These are phyloP conservation scores for Sebastes steindachneri DNA, from an alignment of 2,797 vertebrate genomes.

Conservation along the genomic window DNA sequence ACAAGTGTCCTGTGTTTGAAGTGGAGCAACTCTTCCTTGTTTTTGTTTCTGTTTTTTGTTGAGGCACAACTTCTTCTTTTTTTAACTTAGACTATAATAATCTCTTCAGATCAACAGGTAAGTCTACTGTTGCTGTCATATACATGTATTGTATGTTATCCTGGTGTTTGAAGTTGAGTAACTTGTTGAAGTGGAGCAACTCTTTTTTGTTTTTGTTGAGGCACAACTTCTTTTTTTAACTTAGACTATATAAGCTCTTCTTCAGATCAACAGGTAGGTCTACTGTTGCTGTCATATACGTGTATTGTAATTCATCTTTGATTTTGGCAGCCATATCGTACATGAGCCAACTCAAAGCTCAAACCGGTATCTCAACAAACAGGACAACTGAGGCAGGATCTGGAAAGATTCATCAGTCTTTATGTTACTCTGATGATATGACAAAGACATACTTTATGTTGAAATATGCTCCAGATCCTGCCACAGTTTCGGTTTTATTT, in stretches of 20 bases:
- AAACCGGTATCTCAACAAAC: not conserved
- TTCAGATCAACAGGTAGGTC: slow-evolving; percentile 68
- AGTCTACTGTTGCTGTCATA: slow-evolving; percentile 4
- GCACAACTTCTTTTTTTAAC: not conserved
- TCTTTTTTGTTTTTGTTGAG: not conserved
- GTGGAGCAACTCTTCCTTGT: slow-evolving; percentile 26
- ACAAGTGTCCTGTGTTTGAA: slow-evolving; percentile 24
- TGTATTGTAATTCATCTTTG: not conserved
- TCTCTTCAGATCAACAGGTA: slow-evolving; percentile 65
- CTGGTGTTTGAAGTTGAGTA: too few species aligned
- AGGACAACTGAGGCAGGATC: not conserved
- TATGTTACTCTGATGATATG: not conserved
- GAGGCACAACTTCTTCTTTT: not conserved
- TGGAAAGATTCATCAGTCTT: not conserved
- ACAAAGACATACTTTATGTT: not conserved
- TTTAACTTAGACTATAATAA: not conserved
- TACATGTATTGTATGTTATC: not conserved
- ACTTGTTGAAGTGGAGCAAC: too few species aligned
- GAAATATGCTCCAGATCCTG: not conserved
- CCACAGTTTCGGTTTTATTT: not conserved
- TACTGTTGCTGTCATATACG: not conserved
- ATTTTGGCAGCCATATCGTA: too few species aligned
- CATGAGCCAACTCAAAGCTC: not conserved
- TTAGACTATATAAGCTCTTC: not conserved
- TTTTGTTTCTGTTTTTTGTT: not conserved